Base-by-base conservation (phyloP, 2,888 invertebrate genomes). In the Blera fallax region DNA sequence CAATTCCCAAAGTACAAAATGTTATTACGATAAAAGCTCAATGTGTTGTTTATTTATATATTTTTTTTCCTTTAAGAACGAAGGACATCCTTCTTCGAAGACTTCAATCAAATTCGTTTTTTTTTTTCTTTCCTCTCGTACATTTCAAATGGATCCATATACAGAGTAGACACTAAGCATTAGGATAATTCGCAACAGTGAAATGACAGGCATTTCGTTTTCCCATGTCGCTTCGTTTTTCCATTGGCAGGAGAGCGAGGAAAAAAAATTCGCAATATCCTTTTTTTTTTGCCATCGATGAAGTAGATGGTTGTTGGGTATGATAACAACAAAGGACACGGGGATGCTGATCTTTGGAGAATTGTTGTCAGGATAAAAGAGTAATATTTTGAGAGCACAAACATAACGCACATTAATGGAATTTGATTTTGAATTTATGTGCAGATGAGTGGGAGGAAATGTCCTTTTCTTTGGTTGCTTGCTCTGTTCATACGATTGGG, bases 1-100 rank as follows among this genome's bases (percentile, higher is more conserved):
- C 88, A 88, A 88, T 88, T 88, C 88, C 88, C 88, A 88, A 88
- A 88, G 88, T 87, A 87, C 87, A 85, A 88, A 88, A 88, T 88
- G 87, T 87, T 87, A 88, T 88, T 88, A 88, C 78, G 87, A 87
- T 87, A 88, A 88, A 87, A 87, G 88, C 87, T 87, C 78, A 87
- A 87, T 87, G 78, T 78, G 80, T 87, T 85, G 85, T 85, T 85
- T 85, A 81, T 85, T 85, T 85, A 85, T 80, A 81, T 77, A 62
- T 43, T 18, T 48, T 34, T 48, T 27, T 60, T 67, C 3, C 52
- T 40, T 70, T 54, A 65, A 79, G 64, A 50, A 79, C 50, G 50
- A 85, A 80, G 80, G 85, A 85, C 85, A 85, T 80, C 82, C 77
- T 77, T 72, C 77, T 78, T 67, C 72, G 72, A 77, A 67, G 83